Evolutionary conservation across 2,888 invertebrate genomes (phyloP), one percentile per base, ranked within the genome.

Genomic region (Cremastinae sp.): DNA sequence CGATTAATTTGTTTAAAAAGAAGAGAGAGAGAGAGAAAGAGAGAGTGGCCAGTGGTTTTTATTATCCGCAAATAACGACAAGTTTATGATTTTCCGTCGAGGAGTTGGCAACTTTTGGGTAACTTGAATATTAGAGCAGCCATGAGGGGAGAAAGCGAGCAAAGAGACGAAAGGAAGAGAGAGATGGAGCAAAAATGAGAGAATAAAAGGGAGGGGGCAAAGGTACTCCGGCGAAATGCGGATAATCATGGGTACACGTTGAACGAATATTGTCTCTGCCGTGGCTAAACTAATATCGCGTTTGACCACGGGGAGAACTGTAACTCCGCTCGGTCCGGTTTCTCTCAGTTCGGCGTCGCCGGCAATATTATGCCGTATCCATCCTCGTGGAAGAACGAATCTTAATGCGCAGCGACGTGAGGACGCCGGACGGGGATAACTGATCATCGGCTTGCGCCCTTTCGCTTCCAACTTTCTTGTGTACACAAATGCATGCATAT

Each of bases 231-330:
- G 53, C 16, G 18, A 16, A 16, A 14, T 8, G 45, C 47, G 7
- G 28, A 54, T 45, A 43, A 54, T 16, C 43, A 34, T 41, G 58
- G 36, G 49, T 41, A 69, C 8, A 8, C 9, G 2, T 34, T 59
- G 16, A 22, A 49, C 12, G 41, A 53, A 18, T 22, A 12, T 10
- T 10, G 12, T 68, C 18, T 43, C 49, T 51, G 34, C 12, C 36
- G 59, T 28, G n/a, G 53, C 69, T 61, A 43, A 70, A 61, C 59
- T 61, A 70, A 70, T 53, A 70, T 53, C 53, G n/a, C n/a, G 43
- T 43, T 10, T 9, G 69, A 70, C 12, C 43, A 49, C 41, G 9
- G 22, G 14, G 51, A 16, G 51, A 59, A 51, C 34, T 41, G 45
- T 61, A 51, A 65, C 73, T 36, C 64, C 59, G 59, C 53, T 59